Base-by-base conservation (phyloP, 2,888 invertebrate species). In the Hypomecis atomaria region DNA sequence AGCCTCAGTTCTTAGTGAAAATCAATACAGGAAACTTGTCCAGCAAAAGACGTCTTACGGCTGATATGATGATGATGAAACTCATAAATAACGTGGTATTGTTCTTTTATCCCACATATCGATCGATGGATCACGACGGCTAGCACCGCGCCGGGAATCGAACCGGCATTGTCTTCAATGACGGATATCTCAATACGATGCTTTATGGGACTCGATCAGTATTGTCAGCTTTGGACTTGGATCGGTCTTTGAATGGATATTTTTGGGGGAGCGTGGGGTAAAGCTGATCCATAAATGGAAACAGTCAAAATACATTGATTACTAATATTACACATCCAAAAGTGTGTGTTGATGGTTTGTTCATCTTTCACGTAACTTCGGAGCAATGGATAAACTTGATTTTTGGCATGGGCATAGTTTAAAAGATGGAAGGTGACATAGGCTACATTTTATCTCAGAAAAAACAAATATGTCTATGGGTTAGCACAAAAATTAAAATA, bases 131-230 rank as follows among this genome's bases (percentile, higher is more conserved):
- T 67, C 67, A 66, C 62, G 65, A 63, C 72, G 74, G 66, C 77
- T 84, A 83, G 85, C 85, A 86, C 82, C 78, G 82, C 82, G 75
- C 75, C 74, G 77, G 83, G 81, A 80, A 88, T 90, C 89, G 86
- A 89, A 87, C 81, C 79, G 72, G 71, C 71, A 90, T 91, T 91
- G 85, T 88, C 82, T 83, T 77, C 79, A 85, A 82, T 85, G 90
- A 89, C 89, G 80, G 81, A 90, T 88, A 81, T 84, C 87, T 89
- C 89, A 89, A 90, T 90, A 90, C 85, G 78, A 81, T 84, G 84
- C 72, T 90, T 88, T 88, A 92, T 92, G 87, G 87, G 81, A 78
- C 78, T 82, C 91, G 83, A 92, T 92, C 91, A 89, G 89, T 90
- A 89, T 89, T 90, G 90, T 90, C 89, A 81, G 89, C 89, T 91